Conservation (phyloP, 2,797 vertebrate genomes). For the Silurus lanzhouensis region DNA sequence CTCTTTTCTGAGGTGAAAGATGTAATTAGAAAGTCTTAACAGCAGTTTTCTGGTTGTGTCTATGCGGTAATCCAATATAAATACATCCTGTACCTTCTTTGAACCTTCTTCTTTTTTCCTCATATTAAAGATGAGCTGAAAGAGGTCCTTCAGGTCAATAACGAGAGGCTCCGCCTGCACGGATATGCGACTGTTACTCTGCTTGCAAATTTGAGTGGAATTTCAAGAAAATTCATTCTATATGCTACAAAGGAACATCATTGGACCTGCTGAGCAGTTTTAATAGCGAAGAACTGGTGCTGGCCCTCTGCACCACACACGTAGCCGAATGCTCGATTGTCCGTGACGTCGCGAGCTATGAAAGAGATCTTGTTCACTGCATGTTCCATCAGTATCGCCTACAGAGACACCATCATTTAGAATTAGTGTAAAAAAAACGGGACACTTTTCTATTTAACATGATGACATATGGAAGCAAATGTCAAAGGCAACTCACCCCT, state of each 20-base stretch:
- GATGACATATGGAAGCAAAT: background rate
- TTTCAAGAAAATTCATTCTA: background rate
- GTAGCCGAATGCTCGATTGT: constrained; percentile 94
- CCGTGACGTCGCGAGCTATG: constrained; percentile 96
- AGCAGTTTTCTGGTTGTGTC: background rate
- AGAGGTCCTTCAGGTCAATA: constrained; percentile 94
- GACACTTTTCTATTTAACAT: background rate
- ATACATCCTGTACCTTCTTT: constrained; percentile 72
- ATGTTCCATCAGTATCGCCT: constrained; percentile 96
- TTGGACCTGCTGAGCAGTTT: constrained; percentile 92
- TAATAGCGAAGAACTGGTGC: constrained; percentile 97
- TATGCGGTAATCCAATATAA: background rate
- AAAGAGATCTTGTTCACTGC: constrained; percentile 96
- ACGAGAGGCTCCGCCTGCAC: constrained; percentile 92
- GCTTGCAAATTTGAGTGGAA: background rate
- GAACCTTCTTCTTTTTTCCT: constrained; percentile 89
- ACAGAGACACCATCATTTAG: constrained; percentile 27
- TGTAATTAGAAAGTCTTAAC: constrained; percentile 13
- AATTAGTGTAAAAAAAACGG: background rate
- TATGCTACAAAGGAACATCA: background rate
- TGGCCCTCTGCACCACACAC: constrained; percentile 96
- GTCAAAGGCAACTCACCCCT: constrained; percentile 62
- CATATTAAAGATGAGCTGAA: constrained; percentile 93
- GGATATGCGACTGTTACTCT: constrained; percentile 42
- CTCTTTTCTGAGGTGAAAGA: background rate